Percentiles rank a stretch among this genome's conserved stretches.
Evolutionary conservation across 2,113 vertebrate species (phyloP).

Genomic region (Myotis lucifugus): DNA sequence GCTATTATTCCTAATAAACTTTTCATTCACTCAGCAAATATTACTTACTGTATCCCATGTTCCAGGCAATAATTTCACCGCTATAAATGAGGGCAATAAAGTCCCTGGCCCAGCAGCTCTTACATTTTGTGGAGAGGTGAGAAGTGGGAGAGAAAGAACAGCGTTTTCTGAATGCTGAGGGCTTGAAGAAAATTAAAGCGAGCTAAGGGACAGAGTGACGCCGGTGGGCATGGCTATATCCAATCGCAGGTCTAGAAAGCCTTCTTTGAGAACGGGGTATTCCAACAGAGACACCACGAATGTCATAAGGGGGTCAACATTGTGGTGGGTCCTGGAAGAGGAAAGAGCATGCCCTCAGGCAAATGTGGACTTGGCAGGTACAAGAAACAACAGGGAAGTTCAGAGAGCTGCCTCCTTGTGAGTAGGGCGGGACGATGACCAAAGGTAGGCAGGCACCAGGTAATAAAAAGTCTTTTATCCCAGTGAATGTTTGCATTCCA

Average conservation of each 20-base stretch:
- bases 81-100: constrained; percentile 61
- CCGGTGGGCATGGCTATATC: neutral
- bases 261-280: neutral
- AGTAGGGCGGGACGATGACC: no score
- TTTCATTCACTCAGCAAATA: constrained; percentile 60
- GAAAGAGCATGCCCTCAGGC: neutral
- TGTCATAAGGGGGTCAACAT: accelerated
- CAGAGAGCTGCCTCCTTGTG: accelerated
- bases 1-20: constrained; percentile 63
- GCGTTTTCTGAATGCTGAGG: neutral
- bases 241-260: neutral
- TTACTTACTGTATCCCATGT: constrained; percentile 43
- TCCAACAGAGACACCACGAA: neutral
- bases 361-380: neutral
- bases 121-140: constrained; percentile 44
- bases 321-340: neutral
- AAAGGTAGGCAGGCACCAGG: accelerated
- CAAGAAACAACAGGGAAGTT: neutral
- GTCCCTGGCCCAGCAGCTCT: constrained; percentile 34
- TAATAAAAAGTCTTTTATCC: neutral
- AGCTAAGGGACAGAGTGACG: neutral
- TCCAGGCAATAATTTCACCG: constrained; percentile 52
- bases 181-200: neutral
- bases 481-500: neutral
- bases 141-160: constrained; percentile 56